Evolutionary conservation across 2,888 invertebrate genomes (phyloP).

Genomic region (Archips xylosteana): DNA sequence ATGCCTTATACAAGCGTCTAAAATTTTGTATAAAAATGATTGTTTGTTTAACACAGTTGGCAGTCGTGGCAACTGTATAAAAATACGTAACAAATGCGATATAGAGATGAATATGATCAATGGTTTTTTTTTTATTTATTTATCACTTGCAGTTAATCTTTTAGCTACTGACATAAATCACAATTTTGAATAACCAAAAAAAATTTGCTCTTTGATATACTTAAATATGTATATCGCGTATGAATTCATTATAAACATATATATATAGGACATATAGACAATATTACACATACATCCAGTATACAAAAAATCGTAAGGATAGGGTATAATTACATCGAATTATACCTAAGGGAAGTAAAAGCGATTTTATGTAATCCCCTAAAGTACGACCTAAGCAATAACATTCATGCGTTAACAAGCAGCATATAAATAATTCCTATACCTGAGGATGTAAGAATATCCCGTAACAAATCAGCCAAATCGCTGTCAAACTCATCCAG

Average conservation of each 20-base stretch:
- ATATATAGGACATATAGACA: too few species aligned
- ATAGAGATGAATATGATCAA: neutral
- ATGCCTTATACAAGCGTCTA: too few species aligned
- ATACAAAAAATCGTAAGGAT: neutral
- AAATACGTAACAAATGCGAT: neutral
- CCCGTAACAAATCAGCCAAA: constrained; percentile 15
- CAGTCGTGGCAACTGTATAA: too few species aligned
- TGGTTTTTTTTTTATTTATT: neutral
- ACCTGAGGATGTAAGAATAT: constrained; percentile 27
- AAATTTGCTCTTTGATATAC: neutral
- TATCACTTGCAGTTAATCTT: neutral
- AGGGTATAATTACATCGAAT: neutral
- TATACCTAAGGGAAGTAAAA: neutral
- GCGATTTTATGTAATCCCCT: neutral
- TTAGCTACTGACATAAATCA: neutral
- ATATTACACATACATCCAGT: neutral
- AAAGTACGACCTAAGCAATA: neutral
- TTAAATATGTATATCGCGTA: neutral
- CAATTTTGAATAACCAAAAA: neutral
- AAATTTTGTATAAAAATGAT: too few species aligned
- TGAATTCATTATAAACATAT: too few species aligned
- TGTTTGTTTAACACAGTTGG: too few species aligned
- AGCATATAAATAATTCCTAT: constrained; percentile 9
- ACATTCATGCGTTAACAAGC: constrained; percentile 11
- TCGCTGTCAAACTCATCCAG: constrained; percentile 13